Evolutionary conservation across 2,888 invertebrate species (phyloP).

Genomic region (Harmothoe impar): DNA sequence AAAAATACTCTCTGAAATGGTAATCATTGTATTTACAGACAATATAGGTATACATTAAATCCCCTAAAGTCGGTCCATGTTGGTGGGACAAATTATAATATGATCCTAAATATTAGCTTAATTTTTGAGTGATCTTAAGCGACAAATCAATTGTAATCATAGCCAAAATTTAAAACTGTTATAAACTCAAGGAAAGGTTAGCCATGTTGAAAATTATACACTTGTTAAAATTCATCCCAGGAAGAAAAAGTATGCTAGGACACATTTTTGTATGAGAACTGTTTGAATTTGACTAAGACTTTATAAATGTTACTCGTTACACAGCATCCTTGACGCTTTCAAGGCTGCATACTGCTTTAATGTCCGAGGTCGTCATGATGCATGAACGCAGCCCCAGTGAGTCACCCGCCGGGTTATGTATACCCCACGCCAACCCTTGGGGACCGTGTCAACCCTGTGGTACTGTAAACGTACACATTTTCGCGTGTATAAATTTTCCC

Average conservation of each 20-base stretch:
- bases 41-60: too few species aligned
- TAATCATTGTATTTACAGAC: too few species aligned
- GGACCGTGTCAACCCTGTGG: neutral
- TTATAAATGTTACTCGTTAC: slow-evolving; percentile 24
- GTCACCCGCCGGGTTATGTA: neutral
- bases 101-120: too few species aligned
- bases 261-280: neutral
- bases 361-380: neutral
- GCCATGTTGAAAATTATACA: neutral
- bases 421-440: neutral
- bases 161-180: too few species aligned
- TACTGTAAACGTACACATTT: neutral
- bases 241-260: neutral
- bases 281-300: neutral
- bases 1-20: too few species aligned
- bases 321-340: neutral
- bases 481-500: too few species aligned
- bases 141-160: too few species aligned
- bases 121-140: too few species aligned
- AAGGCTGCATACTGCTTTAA: neutral
- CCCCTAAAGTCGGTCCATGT: too few species aligned
- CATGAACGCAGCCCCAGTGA: neutral
- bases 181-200: neutral
- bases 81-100: too few species aligned
- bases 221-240: slow-evolving; percentile 16